Conservation (phyloP, 64 coral and sea anemone species). For the Orbicella faveolata region DNA sequence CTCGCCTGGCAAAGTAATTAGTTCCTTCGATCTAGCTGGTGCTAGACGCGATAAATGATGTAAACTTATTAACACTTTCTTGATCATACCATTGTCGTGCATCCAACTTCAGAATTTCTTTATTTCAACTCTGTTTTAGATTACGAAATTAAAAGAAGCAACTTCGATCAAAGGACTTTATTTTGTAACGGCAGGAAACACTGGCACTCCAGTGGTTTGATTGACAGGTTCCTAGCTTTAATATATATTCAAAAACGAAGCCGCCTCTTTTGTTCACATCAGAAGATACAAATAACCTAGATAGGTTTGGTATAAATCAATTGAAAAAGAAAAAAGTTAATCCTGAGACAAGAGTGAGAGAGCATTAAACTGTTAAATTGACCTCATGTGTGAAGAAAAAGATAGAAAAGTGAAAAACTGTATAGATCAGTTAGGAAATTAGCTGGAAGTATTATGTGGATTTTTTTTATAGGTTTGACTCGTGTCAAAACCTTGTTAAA, state of each 20-base stretch:
- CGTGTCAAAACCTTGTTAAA: no score
- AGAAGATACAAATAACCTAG: background rate
- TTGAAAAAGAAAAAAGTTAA: background rate
- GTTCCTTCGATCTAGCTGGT: background rate
- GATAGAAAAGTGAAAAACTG: no score
- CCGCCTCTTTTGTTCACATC: background rate
- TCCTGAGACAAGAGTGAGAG: background rate
- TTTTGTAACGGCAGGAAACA: slow-evolving; percentile 13
- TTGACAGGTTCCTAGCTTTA: background rate
- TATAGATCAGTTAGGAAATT: no score
- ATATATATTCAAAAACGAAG: background rate
- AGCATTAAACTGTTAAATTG: no score
- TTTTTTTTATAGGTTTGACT: no score
- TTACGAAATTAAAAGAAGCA: no score
- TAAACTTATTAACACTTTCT: background rate
- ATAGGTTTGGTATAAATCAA: background rate
- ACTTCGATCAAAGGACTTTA: no score
- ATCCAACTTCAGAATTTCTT: background rate
- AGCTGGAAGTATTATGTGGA: no score
- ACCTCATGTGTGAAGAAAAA: no score
- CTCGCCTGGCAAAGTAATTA: background rate
- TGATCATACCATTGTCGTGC: background rate
- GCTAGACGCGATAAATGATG: background rate
- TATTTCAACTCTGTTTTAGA: background rate
- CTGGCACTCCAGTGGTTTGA: background rate